These are phyloP conservation scores for Anguilla rostrata DNA, from an alignment of 2,113 vertebrate genomes.

Conservation along the genomic window DNA sequence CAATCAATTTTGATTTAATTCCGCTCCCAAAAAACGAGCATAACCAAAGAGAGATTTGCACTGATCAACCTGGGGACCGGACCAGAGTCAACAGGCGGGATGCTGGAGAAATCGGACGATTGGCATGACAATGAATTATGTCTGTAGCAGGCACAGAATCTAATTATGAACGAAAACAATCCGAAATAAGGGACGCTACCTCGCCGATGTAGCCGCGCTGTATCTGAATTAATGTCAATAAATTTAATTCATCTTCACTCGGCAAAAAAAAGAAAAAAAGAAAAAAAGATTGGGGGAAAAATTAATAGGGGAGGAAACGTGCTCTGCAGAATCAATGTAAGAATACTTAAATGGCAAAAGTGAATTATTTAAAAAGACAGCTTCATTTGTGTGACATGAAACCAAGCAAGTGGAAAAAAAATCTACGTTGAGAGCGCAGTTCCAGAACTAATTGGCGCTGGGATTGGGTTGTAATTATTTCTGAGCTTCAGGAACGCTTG, in stretches of 20 bases:
- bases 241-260: background rate
- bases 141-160: background rate
- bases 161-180: background rate
- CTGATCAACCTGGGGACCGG: background rate
- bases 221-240: background rate
- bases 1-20: background rate
- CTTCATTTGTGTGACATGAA: background rate
- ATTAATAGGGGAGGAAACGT: too few relatives aligned
- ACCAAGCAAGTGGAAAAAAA: background rate
- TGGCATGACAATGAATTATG: background rate
- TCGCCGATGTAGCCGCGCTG: background rate
- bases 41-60: background rate
- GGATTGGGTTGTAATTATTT: background rate
- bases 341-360: background rate
- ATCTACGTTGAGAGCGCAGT: background rate
- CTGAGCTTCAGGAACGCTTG: background rate
- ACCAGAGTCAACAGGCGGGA: background rate
- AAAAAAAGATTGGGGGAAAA: background rate
- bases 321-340: background rate
- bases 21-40: background rate
- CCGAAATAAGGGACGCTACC: background rate
- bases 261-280: background rate
- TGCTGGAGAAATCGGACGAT: background rate
- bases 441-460: background rate
- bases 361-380: background rate